Conservation (phyloP, 2,888 invertebrate species). For the Nomada fucata region DNA sequence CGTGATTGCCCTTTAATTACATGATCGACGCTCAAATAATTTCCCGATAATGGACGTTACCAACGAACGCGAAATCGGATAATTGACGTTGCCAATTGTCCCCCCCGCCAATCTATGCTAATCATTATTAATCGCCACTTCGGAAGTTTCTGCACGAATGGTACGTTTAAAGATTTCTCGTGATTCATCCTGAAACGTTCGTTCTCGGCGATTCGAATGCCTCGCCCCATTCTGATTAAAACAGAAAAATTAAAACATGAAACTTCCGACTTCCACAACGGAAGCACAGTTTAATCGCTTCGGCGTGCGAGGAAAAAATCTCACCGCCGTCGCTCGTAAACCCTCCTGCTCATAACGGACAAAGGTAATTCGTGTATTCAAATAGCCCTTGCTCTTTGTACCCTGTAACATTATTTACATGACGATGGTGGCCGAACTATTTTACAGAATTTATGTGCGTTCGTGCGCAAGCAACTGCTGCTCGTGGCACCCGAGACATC, state of each 20-base stretch:
- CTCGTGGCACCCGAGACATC: constrained; percentile 11
- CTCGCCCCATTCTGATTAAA: not conserved
- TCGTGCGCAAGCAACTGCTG: constrained; percentile 7
- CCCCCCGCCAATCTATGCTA: constrained; percentile 18
- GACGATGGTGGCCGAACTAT: constrained; percentile 29
- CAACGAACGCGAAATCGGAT: constrained; percentile 33
- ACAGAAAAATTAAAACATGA: not conserved
- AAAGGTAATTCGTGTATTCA: constrained; percentile 26
- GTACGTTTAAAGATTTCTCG: not conserved
- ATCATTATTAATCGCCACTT: constrained; percentile 23
- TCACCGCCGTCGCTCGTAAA: not conserved
- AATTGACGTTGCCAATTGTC: constrained; percentile 37
- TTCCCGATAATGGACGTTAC: constrained; percentile 27
- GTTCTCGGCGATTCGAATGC: not conserved
- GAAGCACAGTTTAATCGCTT: not conserved
- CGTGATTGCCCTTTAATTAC: constrained; percentile 40
- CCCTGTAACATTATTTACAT: constrained; percentile 27
- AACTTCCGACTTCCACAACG: not conserved
- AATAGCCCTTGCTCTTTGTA: constrained; percentile 8
- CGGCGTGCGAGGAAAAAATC: not conserved
- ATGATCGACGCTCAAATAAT: constrained; percentile 22
- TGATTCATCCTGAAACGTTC: not conserved
- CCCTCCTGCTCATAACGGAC: not conserved
- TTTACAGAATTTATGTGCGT: constrained; percentile 31
- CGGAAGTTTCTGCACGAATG: not conserved